Evolutionary conservation across 2,113 vertebrate genomes (phyloP).

Genomic region (Notarius lentiginosus): DNA sequence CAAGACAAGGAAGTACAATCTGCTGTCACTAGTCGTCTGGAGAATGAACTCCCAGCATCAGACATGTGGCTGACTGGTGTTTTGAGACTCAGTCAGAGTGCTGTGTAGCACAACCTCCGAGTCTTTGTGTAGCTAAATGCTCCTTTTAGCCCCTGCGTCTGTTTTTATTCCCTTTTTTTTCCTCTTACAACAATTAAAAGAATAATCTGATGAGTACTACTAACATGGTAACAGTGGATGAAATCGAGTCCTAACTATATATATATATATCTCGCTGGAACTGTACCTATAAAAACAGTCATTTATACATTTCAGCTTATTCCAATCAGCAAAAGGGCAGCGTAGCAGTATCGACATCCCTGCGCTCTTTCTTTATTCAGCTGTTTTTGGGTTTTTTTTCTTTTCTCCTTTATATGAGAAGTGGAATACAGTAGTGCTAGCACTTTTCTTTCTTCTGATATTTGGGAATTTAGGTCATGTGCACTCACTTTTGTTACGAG

Average conservation of each 20-base stretch:
- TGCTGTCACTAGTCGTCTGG: not conserved
- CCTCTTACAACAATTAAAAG: not conserved
- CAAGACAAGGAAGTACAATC: not conserved
- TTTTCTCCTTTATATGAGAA: not conserved
- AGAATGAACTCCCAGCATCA: not conserved
- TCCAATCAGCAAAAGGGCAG: not conserved
- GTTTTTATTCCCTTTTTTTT: not conserved
- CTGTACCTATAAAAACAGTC: not conserved
- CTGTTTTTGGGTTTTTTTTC: not conserved
- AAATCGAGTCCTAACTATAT: too few relatives aligned
- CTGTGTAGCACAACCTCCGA: not conserved
- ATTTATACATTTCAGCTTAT: not conserved
- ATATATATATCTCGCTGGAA: not conserved
- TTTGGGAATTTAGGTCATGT: slow-evolving; percentile 51
- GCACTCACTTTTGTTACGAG: slow-evolving; percentile 33
- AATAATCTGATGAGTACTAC: not conserved
- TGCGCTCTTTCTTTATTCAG: not conserved
- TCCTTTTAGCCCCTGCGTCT: not conserved
- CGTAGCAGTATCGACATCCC: not conserved
- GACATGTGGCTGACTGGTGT: not conserved
- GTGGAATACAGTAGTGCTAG: slow-evolving; percentile 29
- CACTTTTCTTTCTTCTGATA: slow-evolving; percentile 24
- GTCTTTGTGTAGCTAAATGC: not conserved
- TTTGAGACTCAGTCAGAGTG: not conserved
- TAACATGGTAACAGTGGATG: not conserved